These are phyloP conservation scores for Chrysocyon brachyurus DNA, from an alignment of 2,797 vertebrate genomes.

Conservation along the genomic window DNA sequence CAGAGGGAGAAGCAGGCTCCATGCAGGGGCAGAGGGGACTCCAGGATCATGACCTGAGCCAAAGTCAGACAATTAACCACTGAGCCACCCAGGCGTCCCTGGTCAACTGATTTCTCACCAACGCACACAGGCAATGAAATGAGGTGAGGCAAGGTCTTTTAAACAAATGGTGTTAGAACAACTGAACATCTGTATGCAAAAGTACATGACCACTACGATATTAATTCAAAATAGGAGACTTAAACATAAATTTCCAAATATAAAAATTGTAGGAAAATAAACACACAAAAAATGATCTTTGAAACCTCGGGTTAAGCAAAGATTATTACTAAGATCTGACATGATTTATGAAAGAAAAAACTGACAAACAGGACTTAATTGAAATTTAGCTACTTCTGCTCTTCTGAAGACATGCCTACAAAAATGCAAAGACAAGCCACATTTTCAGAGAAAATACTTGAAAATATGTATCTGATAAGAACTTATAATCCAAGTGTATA, in stretches of 20 bases:
- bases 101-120: background rate
- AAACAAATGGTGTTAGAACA: background rate
- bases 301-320: background rate
- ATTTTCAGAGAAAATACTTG: background rate
- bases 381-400: background rate
- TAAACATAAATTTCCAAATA: background rate
- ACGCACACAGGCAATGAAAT: background rate
- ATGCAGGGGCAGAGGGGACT: no score
- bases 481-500: background rate
- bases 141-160: background rate
- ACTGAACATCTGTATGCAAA: background rate
- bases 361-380: no score
- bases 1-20: no score
- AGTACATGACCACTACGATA: background rate
- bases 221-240: no score
- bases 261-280: background rate
- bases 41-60: no score
- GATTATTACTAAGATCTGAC: background rate
- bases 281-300: background rate
- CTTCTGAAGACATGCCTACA: background rate
- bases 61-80: no score
- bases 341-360: background rate
- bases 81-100: no score
- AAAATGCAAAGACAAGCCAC: background rate
- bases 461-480: background rate